phyloP scores from a whole-genome alignment of 1,140 invertebrate species.

The Lepidurus couesii region DNA sequence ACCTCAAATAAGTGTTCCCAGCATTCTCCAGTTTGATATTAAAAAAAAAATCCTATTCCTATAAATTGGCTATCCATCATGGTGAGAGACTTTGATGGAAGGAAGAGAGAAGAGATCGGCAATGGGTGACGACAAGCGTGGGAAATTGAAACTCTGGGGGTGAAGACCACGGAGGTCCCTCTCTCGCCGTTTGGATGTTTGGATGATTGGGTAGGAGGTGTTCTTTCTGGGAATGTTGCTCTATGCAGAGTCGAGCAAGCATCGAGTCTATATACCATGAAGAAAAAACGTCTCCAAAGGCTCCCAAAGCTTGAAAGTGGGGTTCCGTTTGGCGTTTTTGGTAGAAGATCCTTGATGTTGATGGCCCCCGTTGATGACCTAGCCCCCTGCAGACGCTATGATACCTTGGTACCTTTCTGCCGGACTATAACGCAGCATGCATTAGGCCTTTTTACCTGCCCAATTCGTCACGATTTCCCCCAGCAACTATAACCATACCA shows the following conservation, averaged over 20 bases:
- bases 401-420: background rate
- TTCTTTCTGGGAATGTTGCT: too few relatives aligned
- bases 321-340: too few relatives aligned
- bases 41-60: too few relatives aligned
- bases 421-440: slow-evolving; percentile 10
- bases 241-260: too few relatives aligned
- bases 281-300: too few relatives aligned
- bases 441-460: background rate
- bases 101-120: background rate
- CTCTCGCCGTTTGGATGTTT: background rate
- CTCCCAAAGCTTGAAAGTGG: too few relatives aligned
- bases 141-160: slow-evolving; percentile 2
- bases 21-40: too few relatives aligned
- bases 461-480: slow-evolving; percentile 6
- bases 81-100: background rate
- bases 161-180: slow-evolving; percentile 10
- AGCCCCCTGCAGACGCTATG: background rate
- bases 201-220: too few relatives aligned
- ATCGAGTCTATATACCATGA: too few relatives aligned
- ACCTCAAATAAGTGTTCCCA: too few relatives aligned
- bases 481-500: background rate
- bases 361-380: too few relatives aligned
- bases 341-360: too few relatives aligned
- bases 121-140: slow-evolving; percentile 13
- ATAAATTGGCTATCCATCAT: background rate